Conservation (phyloP, 2,113 vertebrate species). For the Anthoscopus minutus region DNA sequence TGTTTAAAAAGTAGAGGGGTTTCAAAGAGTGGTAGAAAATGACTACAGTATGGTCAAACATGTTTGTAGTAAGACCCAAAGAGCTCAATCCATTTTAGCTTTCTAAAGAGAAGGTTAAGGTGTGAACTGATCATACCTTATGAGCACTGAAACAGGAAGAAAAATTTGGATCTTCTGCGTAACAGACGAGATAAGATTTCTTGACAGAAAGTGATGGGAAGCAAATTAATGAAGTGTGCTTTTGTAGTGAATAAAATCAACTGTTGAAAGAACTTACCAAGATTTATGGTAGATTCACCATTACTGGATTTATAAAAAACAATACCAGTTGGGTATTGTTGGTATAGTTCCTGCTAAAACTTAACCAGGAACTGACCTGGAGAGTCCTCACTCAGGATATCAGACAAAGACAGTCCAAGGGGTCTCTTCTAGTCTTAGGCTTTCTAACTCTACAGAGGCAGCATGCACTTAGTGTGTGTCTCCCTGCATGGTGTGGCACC, state of each 20-base stretch:
- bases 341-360: too few relatives aligned
- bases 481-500: not conserved
- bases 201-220: not conserved
- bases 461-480: rapidly evolving
- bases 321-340: not conserved
- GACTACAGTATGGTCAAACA: conserved; percentile 15
- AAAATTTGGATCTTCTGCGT: not conserved
- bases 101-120: conserved; percentile 20
- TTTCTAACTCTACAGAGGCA: not conserved
- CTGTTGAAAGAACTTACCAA: not conserved
- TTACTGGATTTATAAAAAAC: not conserved
- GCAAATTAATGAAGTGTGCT: not conserved
- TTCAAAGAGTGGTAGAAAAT: conserved; percentile 43
- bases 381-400: not conserved
- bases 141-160: conserved; percentile 17
- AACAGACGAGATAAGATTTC: conserved; percentile 12
- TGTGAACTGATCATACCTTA: not conserved
- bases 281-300: not conserved
- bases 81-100: conserved; percentile 7
- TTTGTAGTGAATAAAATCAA: not conserved
- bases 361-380: not conserved
- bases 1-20: conserved; percentile 24
- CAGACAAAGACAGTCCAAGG: not conserved
- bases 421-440: not conserved
- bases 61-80: conserved; percentile 14